phyloP scores from a whole-genome alignment of 2,888 invertebrate genomes.

The Chalcis sispes region DNA sequence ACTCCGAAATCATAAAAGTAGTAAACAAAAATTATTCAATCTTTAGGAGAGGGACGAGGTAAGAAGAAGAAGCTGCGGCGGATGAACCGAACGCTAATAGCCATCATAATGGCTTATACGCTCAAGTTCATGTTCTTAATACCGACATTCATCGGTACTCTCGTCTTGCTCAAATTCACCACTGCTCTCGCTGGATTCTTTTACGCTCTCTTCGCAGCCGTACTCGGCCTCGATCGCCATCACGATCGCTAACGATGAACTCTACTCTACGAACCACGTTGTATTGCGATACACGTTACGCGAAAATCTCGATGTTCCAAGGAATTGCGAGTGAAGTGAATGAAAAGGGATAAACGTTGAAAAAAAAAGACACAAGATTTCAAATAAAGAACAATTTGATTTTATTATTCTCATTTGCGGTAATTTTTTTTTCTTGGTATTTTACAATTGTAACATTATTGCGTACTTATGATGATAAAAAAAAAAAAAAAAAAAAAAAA shows the following conservation, averaged over 20 bases:
- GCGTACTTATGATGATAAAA: slow-evolving; percentile 34
- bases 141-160: slow-evolving; percentile 84
- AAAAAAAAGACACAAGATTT: slow-evolving; percentile 22
- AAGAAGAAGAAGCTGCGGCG: slow-evolving; percentile 77
- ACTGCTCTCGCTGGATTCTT: slow-evolving; percentile 91
- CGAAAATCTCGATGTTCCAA: not conserved
- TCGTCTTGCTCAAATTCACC: slow-evolving; percentile 85
- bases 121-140: slow-evolving; percentile 88
- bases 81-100: slow-evolving; percentile 84
- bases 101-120: slow-evolving; percentile 88
- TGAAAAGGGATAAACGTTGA: slow-evolving; percentile 13
- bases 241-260: slow-evolving; percentile 18
- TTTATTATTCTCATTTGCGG: slow-evolving; percentile 44
- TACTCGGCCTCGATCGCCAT: slow-evolving; percentile 82
- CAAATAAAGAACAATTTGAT: slow-evolving; percentile 37
- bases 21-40: not conserved
- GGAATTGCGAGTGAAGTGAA: slow-evolving; percentile 15
- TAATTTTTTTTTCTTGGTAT: slow-evolving; percentile 6
- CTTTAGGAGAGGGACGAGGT: slow-evolving; percentile 47
- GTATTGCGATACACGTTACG: too few relatives aligned
- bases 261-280: not conserved
- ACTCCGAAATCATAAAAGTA: too few relatives aligned
- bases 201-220: slow-evolving; percentile 90
- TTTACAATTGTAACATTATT: slow-evolving; percentile 29
- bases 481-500: not conserved